These are phyloP conservation scores for Platichthys flesus DNA, from an alignment of 2,113 vertebrate species.

Conservation along the genomic window DNA sequence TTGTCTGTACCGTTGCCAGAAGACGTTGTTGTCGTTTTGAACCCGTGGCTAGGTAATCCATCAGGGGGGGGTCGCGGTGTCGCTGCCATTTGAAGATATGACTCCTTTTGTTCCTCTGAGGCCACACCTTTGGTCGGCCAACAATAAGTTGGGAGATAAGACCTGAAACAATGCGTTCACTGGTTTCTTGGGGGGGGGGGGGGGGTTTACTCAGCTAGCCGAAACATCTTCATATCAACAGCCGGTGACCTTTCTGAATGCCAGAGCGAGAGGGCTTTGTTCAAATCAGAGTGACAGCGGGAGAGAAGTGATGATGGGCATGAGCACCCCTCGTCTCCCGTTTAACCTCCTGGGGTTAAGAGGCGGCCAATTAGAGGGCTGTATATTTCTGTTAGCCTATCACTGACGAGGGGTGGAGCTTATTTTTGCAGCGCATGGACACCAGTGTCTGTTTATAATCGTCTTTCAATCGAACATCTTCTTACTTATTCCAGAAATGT, in stretches of 20 bases:
- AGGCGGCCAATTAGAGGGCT: neutral
- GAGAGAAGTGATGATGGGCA: constrained; percentile 9
- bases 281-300: constrained; percentile 36
- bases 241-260: constrained; percentile 68
- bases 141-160: constrained; percentile 58
- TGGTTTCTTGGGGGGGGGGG: neutral
- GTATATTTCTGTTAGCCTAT: constrained; percentile 13
- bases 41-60: constrained; percentile 52
- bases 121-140: constrained; percentile 56
- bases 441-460: no score
- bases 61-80: constrained; percentile 31
- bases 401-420: neutral
- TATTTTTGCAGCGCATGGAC: no score
- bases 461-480: no score
- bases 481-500: no score
- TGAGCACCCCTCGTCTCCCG: neutral
- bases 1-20: constrained; percentile 18
- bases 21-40: constrained; percentile 41
- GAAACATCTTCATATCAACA: constrained; percentile 51
- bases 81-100: constrained; percentile 51
- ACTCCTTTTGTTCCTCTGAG: constrained; percentile 58
- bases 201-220: constrained; percentile 23
- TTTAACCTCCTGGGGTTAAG: neutral
- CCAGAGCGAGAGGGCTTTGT: constrained; percentile 43
- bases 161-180: constrained; percentile 52